Conservation (phyloP, 2,113 vertebrate species). For the Zapornia atra region DNA sequence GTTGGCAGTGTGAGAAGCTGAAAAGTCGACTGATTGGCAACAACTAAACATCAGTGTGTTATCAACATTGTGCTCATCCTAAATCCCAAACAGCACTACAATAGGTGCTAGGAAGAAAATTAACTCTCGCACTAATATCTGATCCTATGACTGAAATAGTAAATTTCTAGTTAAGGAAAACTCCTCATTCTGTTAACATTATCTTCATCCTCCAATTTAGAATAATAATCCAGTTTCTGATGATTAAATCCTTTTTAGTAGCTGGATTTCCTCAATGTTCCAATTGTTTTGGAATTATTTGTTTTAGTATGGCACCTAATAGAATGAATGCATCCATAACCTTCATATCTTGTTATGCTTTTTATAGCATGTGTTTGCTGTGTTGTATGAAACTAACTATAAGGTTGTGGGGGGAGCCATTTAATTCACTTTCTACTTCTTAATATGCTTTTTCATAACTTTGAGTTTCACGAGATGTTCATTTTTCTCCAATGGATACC, state of each 20-base stretch:
- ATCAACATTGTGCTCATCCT: no score
- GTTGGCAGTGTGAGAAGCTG: no score
- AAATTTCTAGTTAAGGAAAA: neutral
- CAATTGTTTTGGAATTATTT: neutral
- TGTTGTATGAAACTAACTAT: neutral
- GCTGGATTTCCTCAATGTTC: conserved; percentile 9
- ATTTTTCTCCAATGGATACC: neutral
- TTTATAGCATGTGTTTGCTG: neutral
- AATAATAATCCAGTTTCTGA: conserved; percentile 1
- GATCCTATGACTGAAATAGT: neutral
- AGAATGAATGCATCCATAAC: neutral
- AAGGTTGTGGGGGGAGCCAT: neutral
- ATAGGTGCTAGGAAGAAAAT: no score
- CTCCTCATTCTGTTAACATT: neutral
- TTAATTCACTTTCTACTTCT: neutral
- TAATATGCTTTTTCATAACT: neutral
- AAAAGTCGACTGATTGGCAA: no score
- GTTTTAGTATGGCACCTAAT: neutral
- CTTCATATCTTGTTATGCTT: conserved; percentile 5
- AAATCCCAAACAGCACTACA: no score
- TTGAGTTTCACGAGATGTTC: neutral
- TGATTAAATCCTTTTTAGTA: conserved; percentile 14
- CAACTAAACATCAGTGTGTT: no score
- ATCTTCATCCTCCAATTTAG: conserved; percentile 19
- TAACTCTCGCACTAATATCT: neutral